Conservation (phyloP, 2,888 invertebrate species). For the Pomacea canaliculata region DNA sequence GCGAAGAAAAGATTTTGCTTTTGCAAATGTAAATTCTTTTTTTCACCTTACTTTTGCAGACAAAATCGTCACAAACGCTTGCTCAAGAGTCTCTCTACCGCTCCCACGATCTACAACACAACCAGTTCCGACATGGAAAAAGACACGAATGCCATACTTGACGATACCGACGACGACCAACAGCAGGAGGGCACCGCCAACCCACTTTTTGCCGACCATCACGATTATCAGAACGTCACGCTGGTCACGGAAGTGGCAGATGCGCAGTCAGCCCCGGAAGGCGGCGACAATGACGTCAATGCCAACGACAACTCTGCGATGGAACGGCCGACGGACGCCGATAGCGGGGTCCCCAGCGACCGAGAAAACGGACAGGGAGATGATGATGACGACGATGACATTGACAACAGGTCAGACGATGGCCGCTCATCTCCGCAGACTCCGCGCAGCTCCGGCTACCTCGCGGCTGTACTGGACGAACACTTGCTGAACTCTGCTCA, state of each 20-base stretch:
- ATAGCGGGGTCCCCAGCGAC: conserved; percentile 33
- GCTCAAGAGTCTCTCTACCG: not conserved
- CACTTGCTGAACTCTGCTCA: not conserved
- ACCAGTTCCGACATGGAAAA: not conserved
- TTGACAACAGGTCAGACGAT: not conserved
- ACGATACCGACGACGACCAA: not conserved
- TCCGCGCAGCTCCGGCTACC: not conserved
- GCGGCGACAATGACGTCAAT: too few species aligned
- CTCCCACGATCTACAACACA: not conserved
- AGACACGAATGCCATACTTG: not conserved
- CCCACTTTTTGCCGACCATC: not conserved
- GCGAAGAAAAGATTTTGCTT: too few species aligned
- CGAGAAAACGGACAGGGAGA: conserved; percentile 1
- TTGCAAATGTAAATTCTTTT: too few species aligned
- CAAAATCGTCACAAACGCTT: not conserved
- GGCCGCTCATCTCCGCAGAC: not conserved
- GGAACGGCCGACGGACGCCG: conserved; percentile 26
- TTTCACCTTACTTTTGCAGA: not conserved
- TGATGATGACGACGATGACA: not conserved
- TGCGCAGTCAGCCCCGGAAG: not conserved
- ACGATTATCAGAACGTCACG: too few species aligned
- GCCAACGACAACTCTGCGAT: conserved; percentile 8
- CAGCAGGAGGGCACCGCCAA: not conserved
- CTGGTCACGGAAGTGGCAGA: not conserved
- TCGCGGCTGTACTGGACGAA: not conserved